Conservation (phyloP, 2,113 vertebrate species). For the Polypterus bichir region DNA sequence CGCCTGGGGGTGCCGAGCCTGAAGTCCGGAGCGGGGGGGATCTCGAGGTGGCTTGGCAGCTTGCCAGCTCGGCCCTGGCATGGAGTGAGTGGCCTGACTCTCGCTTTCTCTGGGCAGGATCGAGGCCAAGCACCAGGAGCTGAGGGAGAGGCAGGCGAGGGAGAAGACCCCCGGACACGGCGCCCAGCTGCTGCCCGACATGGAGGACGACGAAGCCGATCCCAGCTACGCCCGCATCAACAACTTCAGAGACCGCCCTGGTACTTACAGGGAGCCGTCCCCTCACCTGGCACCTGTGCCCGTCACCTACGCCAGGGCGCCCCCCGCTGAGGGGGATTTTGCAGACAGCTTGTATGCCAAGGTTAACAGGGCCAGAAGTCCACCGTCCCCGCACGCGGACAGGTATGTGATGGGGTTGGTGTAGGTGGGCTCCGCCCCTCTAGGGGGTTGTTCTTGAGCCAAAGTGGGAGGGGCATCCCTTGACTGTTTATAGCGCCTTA, state of each 20-base stretch:
- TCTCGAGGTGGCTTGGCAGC: too few relatives aligned
- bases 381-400: conserved; percentile 48
- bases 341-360: conserved; percentile 85
- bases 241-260: conserved; percentile 58
- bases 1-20: too few relatives aligned
- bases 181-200: conserved; percentile 45
- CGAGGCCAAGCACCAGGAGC: conserved; percentile 73
- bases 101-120: conserved; percentile 49
- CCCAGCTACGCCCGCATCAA: conserved; percentile 92
- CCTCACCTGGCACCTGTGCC: conserved; percentile 30
- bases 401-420: conserved; percentile 53
- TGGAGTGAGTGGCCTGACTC: too few relatives aligned
- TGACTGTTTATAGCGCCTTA: too few relatives aligned
- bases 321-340: conserved; percentile 59
- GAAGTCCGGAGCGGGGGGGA: too few relatives aligned
- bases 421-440: not conserved
- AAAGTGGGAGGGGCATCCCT: not conserved
- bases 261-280: conserved; percentile 44
- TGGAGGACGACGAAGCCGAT: conserved; percentile 85
- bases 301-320: conserved; percentile 36
- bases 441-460: conserved; percentile 4
- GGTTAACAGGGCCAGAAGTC: conserved; percentile 81
- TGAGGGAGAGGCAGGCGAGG: conserved; percentile 58
- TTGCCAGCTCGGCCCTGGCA: too few relatives aligned
- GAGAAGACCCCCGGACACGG: conserved; percentile 34